Percentiles rank a stretch among this genome's conserved stretches.
These are phyloP conservation scores for Asobara japonica DNA, from an alignment of 1,140 invertebrate genomes.

Conservation along the genomic window DNA sequence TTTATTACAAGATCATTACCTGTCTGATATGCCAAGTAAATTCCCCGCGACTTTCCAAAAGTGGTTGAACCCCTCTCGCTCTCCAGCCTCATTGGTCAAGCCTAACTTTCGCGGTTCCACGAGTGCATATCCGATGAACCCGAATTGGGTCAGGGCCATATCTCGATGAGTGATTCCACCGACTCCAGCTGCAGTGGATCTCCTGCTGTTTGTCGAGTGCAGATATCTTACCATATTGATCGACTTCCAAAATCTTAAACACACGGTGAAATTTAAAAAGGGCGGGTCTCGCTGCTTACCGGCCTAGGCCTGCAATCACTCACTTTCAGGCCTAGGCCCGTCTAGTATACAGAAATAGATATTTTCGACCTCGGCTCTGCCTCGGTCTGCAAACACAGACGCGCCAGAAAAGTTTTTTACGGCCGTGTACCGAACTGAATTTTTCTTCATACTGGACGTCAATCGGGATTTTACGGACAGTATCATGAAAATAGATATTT, in stretches of 20 bases:
- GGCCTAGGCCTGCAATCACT: too few relatives aligned
- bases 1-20: constrained; percentile 53
- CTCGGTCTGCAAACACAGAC: too few relatives aligned
- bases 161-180: constrained; percentile 74
- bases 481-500: too few relatives aligned
- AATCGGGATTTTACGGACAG: too few relatives aligned
- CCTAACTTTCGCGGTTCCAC: constrained; percentile 72
- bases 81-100: constrained; percentile 61
- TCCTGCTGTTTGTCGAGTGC: constrained; percentile 68
- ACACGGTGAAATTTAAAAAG: background rate
- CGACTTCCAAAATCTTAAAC: constrained; percentile 64
- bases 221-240: constrained; percentile 70
- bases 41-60: constrained; percentile 84
- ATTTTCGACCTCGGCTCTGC: too few relatives aligned
- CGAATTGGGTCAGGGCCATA: constrained; percentile 83
- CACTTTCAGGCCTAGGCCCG: too few relatives aligned
- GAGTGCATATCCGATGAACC: constrained; percentile 80
- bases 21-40: constrained; percentile 80
- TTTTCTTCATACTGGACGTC: too few relatives aligned
- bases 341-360: too few relatives aligned
- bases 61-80: constrained; percentile 76
- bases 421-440: too few relatives aligned
- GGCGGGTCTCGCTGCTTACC: too few relatives aligned
- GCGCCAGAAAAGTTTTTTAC: too few relatives aligned
- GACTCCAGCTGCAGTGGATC: constrained; percentile 48